Evolutionary conservation across 2,113 vertebrate genomes (phyloP).

Genomic region (Gymnarchus niloticus): DNA sequence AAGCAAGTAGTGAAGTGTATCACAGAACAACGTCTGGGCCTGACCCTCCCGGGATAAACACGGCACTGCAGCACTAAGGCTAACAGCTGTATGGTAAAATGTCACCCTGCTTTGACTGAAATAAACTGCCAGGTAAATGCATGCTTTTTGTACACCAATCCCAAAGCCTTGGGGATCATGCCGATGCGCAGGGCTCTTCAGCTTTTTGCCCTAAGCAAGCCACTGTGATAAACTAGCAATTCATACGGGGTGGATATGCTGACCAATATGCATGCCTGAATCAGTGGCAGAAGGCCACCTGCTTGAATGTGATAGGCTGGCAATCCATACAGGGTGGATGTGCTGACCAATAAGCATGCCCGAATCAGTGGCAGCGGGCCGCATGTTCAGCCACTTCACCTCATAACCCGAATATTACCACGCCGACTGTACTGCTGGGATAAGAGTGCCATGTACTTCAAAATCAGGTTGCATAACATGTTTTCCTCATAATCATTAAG

Average conservation of each 20-base stretch:
- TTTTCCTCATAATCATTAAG: neutral
- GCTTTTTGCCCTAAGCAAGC: neutral
- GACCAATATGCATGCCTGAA: too few relatives aligned
- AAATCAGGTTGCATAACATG: neutral
- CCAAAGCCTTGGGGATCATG: neutral
- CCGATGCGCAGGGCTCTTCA: neutral
- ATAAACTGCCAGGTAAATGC: neutral
- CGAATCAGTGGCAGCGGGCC: neutral
- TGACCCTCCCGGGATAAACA: neutral
- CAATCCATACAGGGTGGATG: neutral
- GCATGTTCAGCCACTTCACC: neutral
- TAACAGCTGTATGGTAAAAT: constrained; percentile 32
- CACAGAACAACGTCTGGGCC: neutral
- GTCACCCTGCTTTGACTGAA: constrained; percentile 21
- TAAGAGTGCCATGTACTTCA: neutral
- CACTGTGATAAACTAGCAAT: too few relatives aligned
- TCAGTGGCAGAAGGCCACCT: too few relatives aligned
- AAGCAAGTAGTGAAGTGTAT: neutral
- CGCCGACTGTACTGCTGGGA: neutral
- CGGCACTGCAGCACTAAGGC: neutral
- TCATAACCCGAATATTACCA: neutral
- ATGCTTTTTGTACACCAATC: neutral
- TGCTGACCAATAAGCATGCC: neutral
- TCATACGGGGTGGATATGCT: too few relatives aligned
- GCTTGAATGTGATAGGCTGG: neutral